Percentiles rank a stretch among this genome's conserved stretches.
Conservation (phyloP, 2,888 invertebrate species). For the Pegoplata infirma region DNA sequence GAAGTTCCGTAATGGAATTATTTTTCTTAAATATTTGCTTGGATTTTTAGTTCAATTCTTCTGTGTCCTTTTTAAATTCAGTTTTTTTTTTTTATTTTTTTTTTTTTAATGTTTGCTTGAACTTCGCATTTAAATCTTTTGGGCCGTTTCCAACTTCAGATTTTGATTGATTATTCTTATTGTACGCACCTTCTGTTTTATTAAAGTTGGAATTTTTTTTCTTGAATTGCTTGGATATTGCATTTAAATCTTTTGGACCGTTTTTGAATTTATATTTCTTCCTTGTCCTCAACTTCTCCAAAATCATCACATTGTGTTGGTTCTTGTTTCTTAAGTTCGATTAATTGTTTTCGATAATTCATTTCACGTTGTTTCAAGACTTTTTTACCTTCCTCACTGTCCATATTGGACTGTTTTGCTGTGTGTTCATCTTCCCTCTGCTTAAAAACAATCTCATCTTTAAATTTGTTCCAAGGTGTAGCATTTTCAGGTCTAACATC, state of each 20-base stretch:
- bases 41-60: no score
- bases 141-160: no score
- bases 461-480: conserved; percentile 73
- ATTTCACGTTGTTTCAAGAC: conserved; percentile 68
- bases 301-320: conserved; percentile 72
- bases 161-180: no score
- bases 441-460: conserved; percentile 68
- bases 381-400: conserved; percentile 64
- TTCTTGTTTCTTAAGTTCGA: conserved; percentile 68
- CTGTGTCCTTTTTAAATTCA: no score
- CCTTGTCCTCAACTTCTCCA: conserved; percentile 48
- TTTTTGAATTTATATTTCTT: no score
- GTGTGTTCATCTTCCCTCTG: conserved; percentile 64
- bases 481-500: conserved; percentile 63
- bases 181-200: no score
- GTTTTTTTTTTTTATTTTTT: no score
- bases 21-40: conserved; percentile 16
- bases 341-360: conserved; percentile 69
- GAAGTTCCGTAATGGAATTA: neutral
- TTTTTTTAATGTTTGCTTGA: neutral
- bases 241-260: no score
- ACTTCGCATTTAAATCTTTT: neutral
- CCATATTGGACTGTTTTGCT: conserved; percentile 53
- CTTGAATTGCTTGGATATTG: no score
- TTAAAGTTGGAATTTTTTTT: no score